Percentiles rank a stretch among this genome's conserved stretches.
Conservation (phyloP, 2,797 vertebrate genomes). For the Melanotaenia pygmaea region DNA sequence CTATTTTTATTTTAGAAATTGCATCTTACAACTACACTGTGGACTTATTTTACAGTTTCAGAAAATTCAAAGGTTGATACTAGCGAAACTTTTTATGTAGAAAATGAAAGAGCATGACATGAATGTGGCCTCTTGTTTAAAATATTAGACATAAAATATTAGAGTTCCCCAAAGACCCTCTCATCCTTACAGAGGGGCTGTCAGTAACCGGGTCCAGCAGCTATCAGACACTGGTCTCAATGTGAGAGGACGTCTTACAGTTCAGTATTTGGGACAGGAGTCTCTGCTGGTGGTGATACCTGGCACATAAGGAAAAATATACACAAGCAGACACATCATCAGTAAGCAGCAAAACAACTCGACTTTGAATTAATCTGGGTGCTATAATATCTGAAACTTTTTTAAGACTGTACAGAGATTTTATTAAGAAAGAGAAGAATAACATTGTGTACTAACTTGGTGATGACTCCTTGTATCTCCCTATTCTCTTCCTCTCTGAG, state of each 20-base stretch:
- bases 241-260: constrained; percentile 72
- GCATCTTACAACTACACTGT: neutral
- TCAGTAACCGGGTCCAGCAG: neutral
- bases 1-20: constrained; percentile 52
- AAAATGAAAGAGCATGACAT: neutral
- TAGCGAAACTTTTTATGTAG: neutral
- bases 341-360: neutral
- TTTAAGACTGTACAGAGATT: neutral
- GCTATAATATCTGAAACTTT: constrained; percentile 16
- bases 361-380: neutral
- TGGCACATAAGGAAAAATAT: constrained; percentile 53
- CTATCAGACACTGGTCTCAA: constrained; percentile 85
- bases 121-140: neutral
- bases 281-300: constrained; percentile 83
- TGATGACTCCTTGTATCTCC: constrained; percentile 82
- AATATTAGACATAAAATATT: neutral
- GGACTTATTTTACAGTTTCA: constrained; percentile 19
- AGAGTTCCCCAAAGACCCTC: neutral
- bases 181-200: neutral
- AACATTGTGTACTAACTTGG: constrained; percentile 81
- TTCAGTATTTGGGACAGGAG: constrained; percentile 79
- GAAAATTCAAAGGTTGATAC: neutral
- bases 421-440: neutral
- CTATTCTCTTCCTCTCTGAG: constrained; percentile 87
- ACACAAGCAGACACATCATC: constrained; percentile 15